Evolutionary conservation across 2,113 vertebrate species (phyloP), one percentile per base, ranked within the genome.

Genomic region (Clinocottus analis): DNA sequence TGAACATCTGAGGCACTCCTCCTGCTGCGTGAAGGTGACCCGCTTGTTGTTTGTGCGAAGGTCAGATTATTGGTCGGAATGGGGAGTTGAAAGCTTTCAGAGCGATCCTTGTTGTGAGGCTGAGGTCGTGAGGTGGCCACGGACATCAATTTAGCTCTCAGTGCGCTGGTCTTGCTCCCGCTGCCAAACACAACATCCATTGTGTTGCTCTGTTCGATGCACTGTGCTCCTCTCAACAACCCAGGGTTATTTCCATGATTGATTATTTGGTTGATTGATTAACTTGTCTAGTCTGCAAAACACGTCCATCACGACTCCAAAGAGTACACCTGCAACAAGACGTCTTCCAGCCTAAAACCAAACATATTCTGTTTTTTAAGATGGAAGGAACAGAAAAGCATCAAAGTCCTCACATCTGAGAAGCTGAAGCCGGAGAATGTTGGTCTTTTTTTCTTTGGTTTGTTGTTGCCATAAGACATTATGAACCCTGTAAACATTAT

Each of bases 41-140:
- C 0, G 2, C 39, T 25, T 67, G 80, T 61, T 61, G 76, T 83
- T 72, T 82, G 64, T 31, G 3, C 64, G 68, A 80, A 84, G 75
- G 56, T 82, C 84, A 77, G 74, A 77, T 27, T 27, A 11, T 0
- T 9, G 69, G 55, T 56, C 51, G 11, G 66, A 74, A 31, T 56
- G 58, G 23, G 56, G 63, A 77, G 27, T 39, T 69, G 72, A 79
- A 84, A 64, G 74, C 77, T 75, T 71, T 80, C 45, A 64, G 68
- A 77, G 45, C 33, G 4, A 14, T 47, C 69, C 74, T 60, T 82
- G 76, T 79, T 72, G 13, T n/a, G 1, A 51, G 60, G 59, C 61
- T 31, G 75, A 72, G 75, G 80, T 86, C n/a, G 27, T 37, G 25
- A 77, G 53, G 45, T 16, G 39, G 31, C 76, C 39, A 39, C 64